Evolutionary conservation across 2,113 vertebrate genomes (phyloP), one percentile per base, ranked within the genome.

Genomic region (Gymnarchus niloticus): DNA sequence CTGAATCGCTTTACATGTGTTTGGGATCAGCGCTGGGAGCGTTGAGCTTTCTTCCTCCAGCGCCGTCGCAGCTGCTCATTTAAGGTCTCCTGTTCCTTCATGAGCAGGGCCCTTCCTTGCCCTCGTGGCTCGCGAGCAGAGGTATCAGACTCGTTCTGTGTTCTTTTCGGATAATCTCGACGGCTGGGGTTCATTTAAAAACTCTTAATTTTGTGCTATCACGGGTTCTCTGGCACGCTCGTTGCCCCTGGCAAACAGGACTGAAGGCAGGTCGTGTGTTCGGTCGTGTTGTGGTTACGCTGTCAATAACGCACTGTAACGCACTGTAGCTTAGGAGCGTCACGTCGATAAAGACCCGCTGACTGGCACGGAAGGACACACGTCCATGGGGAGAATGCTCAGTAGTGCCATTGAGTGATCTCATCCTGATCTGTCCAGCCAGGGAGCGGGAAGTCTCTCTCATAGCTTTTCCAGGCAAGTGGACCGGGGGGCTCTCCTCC

Each of bases 11-110:
- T 57, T 85, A 85, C 93, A 94, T 95, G 92, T 95, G 94, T 95
- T 95, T 93, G 93, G 93, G 94, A 95, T 94, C 94, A 94, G 93
- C 88, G 91, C 92, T 85, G 85, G 54, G 88, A 83, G 84, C 87
- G 88, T 86, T 23, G 89, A 89, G 89, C 83, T 21, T 17, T 85
- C 90, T 89, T 89, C 89, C 86, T 89, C 69, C 49, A 69, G 81
- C n/a, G n/a, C n/a, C n/a, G n/a, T n/a, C n/a, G n/a, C n/a, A 61
- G 65, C 37, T 44, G 65, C n/a, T 51, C 41, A 44, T 25, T 65
- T 17, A 56, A 51, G 44, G 56, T 25, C 49, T 14, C 6, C 25
- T 8, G 8, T 54, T 84, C 48, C 41, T 28, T 6, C 17, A 9
- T 46, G 25, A 83, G 37, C 7, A n/a, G 56, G 82, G 37, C 52